phyloP scores from a whole-genome alignment of 2,888 invertebrate species.

The Polia nebulosa region DNA sequence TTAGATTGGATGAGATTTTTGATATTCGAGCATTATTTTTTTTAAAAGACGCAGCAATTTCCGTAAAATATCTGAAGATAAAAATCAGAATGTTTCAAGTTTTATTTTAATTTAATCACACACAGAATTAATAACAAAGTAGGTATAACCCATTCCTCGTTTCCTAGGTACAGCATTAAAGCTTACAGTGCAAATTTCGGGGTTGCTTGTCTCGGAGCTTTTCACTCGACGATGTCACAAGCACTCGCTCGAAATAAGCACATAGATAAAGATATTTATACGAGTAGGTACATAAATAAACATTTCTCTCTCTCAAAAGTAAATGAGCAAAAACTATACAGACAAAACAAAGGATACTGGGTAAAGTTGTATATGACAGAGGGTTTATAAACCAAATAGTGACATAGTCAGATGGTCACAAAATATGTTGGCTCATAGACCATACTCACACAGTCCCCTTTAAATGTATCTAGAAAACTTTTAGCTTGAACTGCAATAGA shows the following conservation, averaged over 20 bases:
- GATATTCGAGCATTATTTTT: background rate
- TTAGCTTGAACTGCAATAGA: background rate
- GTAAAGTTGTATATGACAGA: background rate
- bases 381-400: background rate
- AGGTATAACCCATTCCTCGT: background rate
- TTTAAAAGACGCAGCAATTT: background rate
- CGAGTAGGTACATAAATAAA: conserved; percentile 10
- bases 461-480: background rate
- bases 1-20: background rate
- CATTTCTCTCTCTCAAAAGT: conserved; percentile 14
- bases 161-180: conserved; percentile 1
- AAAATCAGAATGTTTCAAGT: background rate
- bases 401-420: background rate
- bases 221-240: conserved; percentile 18
- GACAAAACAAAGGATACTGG: background rate
- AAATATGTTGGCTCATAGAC: background rate
- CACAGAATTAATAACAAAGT: background rate
- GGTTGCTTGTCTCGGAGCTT: conserved; percentile 9
- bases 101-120: background rate
- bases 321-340: conserved; percentile 26
- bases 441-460: background rate
- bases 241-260: conserved; percentile 40
- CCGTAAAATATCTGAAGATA: background rate
- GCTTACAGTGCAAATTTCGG: conserved; percentile 36
- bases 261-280: conserved; percentile 14